These are phyloP conservation scores for Orycteropus afer DNA, from an alignment of 2,113 vertebrate species.

Conservation along the genomic window DNA sequence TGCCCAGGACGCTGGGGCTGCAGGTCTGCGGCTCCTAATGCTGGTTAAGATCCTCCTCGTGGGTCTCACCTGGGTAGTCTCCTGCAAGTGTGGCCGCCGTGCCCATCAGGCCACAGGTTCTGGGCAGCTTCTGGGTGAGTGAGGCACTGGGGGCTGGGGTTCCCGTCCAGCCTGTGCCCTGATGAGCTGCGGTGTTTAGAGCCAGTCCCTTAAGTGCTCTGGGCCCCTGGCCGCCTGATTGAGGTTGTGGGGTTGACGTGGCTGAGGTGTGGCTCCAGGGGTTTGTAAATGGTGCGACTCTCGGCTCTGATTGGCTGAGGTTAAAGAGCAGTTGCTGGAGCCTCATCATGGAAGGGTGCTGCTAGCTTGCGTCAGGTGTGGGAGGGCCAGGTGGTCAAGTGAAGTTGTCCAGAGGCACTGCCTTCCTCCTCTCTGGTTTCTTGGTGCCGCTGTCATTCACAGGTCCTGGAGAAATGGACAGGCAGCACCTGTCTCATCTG, in stretches of 20 bases:
- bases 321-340: neutral
- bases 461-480: neutral
- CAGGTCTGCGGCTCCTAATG: neutral
- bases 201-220: neutral
- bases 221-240: neutral
- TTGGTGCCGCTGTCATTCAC: neutral
- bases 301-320: neutral
- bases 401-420: neutral
- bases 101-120: neutral
- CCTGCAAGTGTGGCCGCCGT: neutral
- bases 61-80: neutral
- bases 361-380: neutral
- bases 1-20: too few relatives aligned
- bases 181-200: neutral
- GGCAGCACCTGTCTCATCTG: neutral
- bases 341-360: neutral
- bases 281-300: too few relatives aligned
- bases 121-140: neutral
- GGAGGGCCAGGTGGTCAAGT: neutral
- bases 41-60: too few relatives aligned
- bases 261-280: too few relatives aligned
- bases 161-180: neutral
- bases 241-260: neutral
- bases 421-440: too few relatives aligned
- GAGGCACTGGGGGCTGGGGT: neutral